These are phyloP conservation scores for Protomyctophum bolini DNA, from an alignment of 2,113 vertebrate genomes.

Conservation along the genomic window DNA sequence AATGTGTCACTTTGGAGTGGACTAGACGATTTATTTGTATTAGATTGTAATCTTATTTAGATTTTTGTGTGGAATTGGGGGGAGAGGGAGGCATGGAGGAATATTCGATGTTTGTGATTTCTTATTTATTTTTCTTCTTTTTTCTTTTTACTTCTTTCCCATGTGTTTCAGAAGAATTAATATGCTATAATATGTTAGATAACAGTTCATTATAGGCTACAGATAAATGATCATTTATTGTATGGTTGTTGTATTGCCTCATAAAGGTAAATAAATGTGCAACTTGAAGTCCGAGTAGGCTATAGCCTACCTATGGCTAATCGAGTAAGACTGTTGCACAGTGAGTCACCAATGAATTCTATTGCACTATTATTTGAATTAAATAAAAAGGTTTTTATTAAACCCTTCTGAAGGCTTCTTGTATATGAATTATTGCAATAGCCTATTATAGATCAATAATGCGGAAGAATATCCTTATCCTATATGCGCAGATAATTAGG, in stretches of 20 bases:
- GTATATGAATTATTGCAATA: no score
- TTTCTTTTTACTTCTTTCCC: neutral
- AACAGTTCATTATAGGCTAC: neutral
- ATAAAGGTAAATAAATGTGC: neutral
- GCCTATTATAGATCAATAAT: no score
- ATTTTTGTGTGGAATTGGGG: neutral
- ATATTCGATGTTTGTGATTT: neutral
- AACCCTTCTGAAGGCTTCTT: no score
- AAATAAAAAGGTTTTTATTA: neutral
- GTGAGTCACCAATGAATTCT: neutral
- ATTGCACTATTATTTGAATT: neutral
- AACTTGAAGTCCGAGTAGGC: neutral
- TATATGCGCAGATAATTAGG: neutral
- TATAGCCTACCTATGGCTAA: neutral
- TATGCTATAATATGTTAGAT: neutral
- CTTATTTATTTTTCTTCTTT: neutral
- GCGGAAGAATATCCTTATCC: neutral
- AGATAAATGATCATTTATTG: neutral
- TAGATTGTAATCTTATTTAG: neutral
- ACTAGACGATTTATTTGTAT: neutral
- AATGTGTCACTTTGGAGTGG: neutral
- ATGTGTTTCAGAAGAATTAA: constrained; percentile 33
- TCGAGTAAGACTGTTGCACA: neutral
- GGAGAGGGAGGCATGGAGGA: neutral
- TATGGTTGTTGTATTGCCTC: neutral